Conservation (phyloP, 2,888 invertebrate species). For the Ormia ochracea region DNA sequence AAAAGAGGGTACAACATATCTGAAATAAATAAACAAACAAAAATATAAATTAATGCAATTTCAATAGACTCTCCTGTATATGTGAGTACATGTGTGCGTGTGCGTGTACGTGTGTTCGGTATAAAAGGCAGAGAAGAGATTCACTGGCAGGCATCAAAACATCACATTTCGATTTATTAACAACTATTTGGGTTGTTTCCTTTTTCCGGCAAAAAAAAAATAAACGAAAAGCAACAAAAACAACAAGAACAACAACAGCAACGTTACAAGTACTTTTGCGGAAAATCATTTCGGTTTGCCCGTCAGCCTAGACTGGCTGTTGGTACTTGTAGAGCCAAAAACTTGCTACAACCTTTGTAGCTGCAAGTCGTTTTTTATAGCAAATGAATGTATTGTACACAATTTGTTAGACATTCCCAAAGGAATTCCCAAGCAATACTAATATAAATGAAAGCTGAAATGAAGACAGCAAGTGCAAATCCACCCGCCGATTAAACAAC, state of each 20-base stretch:
- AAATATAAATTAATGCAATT: conserved; percentile 71
- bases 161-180: conserved; percentile 73
- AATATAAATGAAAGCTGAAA: conserved; percentile 73
- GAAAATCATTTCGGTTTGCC: neutral
- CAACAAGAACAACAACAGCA: conserved; percentile 18
- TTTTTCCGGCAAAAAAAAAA: conserved; percentile 20
- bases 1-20: conserved; percentile 39
- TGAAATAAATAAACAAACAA: conserved; percentile 36
- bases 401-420: conserved; percentile 68
- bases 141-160: conserved; percentile 64
- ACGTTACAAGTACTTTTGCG: conserved; percentile 52
- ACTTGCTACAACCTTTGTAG: neutral
- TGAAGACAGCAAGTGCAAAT: conserved; percentile 75
- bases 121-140: neutral
- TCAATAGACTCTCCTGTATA: conserved; percentile 66
- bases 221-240: conserved; percentile 11
- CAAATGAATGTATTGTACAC: conserved; percentile 59
- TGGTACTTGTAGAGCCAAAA: conserved; percentile 33
- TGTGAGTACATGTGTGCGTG: too few relatives aligned
- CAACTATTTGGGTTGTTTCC: conserved; percentile 45
- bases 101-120: too few relatives aligned
- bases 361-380: conserved; percentile 44
- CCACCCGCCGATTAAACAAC: conserved; percentile 75
- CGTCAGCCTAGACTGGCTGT: neutral
- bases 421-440: conserved; percentile 74